Conservation (phyloP, 2,113 vertebrate species). For the Aspidoscelis tigris region DNA sequence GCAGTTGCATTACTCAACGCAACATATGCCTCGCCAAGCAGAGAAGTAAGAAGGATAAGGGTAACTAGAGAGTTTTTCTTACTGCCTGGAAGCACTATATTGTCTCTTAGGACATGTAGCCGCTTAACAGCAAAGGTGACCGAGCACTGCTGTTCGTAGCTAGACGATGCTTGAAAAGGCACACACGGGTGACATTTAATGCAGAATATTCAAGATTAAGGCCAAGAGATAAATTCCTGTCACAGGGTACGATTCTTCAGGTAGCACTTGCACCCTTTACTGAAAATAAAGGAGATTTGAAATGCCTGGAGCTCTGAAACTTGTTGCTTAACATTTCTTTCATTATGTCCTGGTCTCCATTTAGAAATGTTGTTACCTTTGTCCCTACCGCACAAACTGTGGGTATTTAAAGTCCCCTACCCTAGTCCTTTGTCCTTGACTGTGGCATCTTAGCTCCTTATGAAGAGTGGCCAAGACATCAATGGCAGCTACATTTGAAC, state of each 20-base stretch:
- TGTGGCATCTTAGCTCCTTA: neutral
- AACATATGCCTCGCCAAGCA: neutral
- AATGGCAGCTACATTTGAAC: neutral
- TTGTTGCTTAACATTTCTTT: neutral
- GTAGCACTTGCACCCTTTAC: neutral
- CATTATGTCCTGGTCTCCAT: neutral
- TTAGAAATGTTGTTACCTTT: neutral
- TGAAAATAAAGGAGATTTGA: neutral
- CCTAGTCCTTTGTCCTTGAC: neutral
- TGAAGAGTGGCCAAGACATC: neutral
- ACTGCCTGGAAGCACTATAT: neutral
- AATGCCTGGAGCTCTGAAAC: neutral
- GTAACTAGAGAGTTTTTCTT: neutral
- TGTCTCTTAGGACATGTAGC: neutral
- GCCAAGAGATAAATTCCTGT: neutral
- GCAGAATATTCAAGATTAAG: neutral
- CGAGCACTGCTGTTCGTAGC: neutral
- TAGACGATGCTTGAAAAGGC: neutral
- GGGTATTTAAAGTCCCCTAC: neutral
- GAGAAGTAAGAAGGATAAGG: neutral
- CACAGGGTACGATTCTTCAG: neutral
- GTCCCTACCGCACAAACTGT: neutral
- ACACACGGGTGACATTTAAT: neutral
- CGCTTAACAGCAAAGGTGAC: too few species aligned
- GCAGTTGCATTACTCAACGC: neutral